phyloP scores from a whole-genome alignment of 2,888 invertebrate genomes.

The Odiellus spinosus region DNA sequence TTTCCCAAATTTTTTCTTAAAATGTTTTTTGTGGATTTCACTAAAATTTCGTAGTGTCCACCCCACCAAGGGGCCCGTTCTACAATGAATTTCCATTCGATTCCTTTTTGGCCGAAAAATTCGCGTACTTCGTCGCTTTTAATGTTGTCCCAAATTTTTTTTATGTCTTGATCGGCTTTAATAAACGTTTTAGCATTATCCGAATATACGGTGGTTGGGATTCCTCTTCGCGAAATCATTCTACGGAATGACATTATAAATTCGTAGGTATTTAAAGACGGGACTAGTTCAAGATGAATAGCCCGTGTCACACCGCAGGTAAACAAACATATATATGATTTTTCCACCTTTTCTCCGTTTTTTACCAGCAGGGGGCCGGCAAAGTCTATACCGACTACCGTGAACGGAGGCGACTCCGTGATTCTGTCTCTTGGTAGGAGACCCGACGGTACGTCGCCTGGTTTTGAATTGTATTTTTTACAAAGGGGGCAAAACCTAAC shows the following conservation, averaged over 20 bases:
- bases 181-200: no score
- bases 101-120: not conserved
- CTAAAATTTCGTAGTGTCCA: not conserved
- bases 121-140: no score
- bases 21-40: no score
- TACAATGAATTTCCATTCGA: no score
- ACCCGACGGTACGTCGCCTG: not conserved
- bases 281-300: no score
- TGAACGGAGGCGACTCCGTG: not conserved
- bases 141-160: no score
- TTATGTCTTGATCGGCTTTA: no score
- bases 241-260: no score
- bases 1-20: not conserved
- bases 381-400: not conserved
- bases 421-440: not conserved
- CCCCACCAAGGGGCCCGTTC: constrained; percentile 11
- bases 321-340: not conserved
- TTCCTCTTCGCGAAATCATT: no score
- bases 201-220: no score
- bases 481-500: not conserved
- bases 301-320: not conserved
- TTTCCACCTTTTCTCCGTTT: not conserved
- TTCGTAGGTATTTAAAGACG: no score
- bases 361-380: not conserved
- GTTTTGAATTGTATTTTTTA: not conserved